A percentile compares a stretch with the other conserved stretches of the same genome.
These are phyloP conservation scores for Gisinianus flammeolus DNA, from an alignment of 2,888 invertebrate species.

Conservation along the genomic window DNA sequence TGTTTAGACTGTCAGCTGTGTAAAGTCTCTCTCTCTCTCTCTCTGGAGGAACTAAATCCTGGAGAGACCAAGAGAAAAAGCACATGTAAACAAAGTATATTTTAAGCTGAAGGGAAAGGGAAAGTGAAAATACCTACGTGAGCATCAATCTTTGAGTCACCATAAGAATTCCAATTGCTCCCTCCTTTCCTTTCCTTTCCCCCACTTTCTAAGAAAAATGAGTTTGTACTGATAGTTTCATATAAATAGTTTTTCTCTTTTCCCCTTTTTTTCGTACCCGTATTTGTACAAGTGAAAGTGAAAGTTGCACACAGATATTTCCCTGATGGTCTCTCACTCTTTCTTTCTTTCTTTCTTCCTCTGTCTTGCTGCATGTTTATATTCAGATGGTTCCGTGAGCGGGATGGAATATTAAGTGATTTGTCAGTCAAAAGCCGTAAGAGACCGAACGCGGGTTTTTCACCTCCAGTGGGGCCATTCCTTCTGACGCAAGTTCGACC, in stretches of 20 bases:
- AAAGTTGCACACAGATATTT: too few relatives aligned
- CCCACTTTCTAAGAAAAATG: neutral
- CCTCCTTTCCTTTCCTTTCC: neutral
- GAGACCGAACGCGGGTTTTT: conserved; percentile 1
- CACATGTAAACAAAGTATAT: too few relatives aligned
- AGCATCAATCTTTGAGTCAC: neutral
- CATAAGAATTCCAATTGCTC: neutral
- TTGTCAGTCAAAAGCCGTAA: conserved; percentile 45
- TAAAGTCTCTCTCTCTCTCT: too few relatives aligned
- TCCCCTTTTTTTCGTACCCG: neutral
- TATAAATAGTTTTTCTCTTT: neutral
- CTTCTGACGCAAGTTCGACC: conserved; percentile 51
- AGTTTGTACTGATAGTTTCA: neutral
- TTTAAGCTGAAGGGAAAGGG: neutral
- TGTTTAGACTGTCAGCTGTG: too few relatives aligned
- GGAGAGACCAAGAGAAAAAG: too few relatives aligned
- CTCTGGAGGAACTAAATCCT: too few relatives aligned
- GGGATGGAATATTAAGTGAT: conserved; percentile 55
- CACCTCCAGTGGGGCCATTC: conserved; percentile 54
- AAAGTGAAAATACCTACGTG: neutral
- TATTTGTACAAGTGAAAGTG: too few relatives aligned
- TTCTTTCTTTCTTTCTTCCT: too few relatives aligned
- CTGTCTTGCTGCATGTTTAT: neutral
- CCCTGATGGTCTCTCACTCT: neutral
- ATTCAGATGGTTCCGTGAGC: conserved; percentile 47